Conservation (phyloP, 2,797 vertebrate species). For the Meda fulgida region DNA sequence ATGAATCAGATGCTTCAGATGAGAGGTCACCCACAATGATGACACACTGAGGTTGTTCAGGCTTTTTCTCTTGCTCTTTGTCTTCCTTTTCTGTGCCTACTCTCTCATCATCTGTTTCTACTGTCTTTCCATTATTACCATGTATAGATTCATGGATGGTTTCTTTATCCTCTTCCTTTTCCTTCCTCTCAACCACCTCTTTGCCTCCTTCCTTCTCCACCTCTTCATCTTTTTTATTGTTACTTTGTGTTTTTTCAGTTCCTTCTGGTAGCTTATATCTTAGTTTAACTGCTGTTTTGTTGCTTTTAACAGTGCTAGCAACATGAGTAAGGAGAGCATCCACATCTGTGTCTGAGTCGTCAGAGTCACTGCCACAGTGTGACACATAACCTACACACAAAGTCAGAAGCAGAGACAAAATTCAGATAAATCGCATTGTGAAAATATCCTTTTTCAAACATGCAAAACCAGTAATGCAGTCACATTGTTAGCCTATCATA, state of each 20-base stretch:
- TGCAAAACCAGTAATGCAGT: background rate
- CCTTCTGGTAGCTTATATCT: constrained; percentile 59
- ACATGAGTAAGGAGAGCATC: constrained; percentile 69
- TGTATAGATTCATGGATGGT: background rate
- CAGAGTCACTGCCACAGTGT: constrained; percentile 90
- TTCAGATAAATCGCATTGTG: background rate
- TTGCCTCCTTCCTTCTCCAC: constrained; percentile 63
- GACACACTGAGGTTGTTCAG: constrained; percentile 54
- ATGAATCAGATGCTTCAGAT: constrained; percentile 90
- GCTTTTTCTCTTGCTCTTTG: background rate
- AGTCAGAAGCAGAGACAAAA: constrained; percentile 19
- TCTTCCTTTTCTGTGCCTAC: constrained; percentile 22
- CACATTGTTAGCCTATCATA: background rate
- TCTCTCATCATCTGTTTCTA: constrained; percentile 48
- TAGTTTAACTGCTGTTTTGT: constrained; percentile 62
- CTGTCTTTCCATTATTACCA: constrained; percentile 23
- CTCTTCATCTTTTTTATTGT: constrained; percentile 57
- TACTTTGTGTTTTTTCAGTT: constrained; percentile 58
- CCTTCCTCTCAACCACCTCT: constrained; percentile 45
- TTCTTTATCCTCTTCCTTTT: constrained; percentile 31
- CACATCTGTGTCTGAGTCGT: constrained; percentile 85
- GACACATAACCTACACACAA: constrained; percentile 89
- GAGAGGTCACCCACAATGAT: constrained; percentile 68
- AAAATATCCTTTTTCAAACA: background rate
- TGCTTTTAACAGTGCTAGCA: constrained; percentile 53